Evolutionary conservation across 2,113 vertebrate species (phyloP).

Genomic region (Mastomys coucha): DNA sequence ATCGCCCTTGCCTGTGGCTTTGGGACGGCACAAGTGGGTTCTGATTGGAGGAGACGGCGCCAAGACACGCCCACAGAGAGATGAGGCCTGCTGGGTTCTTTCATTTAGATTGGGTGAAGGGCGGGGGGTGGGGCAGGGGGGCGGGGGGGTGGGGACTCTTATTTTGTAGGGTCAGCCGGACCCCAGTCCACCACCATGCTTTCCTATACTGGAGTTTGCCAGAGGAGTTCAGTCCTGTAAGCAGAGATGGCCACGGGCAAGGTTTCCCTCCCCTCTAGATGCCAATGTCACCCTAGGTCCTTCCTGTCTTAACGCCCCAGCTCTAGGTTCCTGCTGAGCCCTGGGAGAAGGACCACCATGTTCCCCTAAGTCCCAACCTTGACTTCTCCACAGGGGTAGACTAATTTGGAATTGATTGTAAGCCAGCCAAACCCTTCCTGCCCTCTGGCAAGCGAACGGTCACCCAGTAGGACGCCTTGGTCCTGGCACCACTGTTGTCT

Average conservation of each 20-base stretch:
- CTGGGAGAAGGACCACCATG: rapidly evolving
- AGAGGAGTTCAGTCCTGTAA: rapidly evolving
- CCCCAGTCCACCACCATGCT: rapidly evolving
- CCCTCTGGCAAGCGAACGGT: rapidly evolving
- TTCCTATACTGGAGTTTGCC: no score
- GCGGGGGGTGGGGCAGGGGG: no score
- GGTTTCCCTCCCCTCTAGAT: rapidly evolving
- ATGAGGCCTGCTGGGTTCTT: neutral
- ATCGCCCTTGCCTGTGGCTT: rapidly evolving
- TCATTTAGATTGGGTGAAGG: neutral
- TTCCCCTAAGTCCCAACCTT: neutral
- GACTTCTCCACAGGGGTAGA: neutral
- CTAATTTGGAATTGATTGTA: neutral
- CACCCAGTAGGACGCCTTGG: rapidly evolving
- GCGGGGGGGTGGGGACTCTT: no score
- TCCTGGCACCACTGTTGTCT: rapidly evolving
- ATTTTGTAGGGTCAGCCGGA: rapidly evolving
- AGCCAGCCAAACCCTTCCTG: neutral
- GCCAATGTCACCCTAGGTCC: no score
- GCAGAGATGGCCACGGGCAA: rapidly evolving
- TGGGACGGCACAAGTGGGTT: rapidly evolving
- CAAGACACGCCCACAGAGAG: neutral
- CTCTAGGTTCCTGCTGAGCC: neutral
- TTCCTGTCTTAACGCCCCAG: neutral
- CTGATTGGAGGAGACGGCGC: neutral